These are phyloP conservation scores for Orgyia antiqua DNA, from an alignment of 2,888 invertebrate genomes.

Conservation along the genomic window DNA sequence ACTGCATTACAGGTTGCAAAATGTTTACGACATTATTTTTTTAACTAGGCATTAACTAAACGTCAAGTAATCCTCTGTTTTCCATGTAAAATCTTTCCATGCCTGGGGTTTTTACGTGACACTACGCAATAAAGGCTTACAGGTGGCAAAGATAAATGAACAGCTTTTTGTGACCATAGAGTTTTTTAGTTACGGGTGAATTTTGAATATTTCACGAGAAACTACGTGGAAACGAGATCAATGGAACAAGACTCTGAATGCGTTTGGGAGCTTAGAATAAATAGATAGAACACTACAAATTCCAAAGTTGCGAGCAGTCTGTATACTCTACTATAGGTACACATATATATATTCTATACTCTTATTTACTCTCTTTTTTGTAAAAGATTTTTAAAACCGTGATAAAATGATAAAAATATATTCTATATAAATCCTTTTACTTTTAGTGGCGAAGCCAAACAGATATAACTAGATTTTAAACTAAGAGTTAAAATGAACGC, in stretches of 20 bases:
- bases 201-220: conserved; percentile 14
- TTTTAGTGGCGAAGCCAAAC: too few species aligned
- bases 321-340: too few species aligned
- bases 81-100: conserved; percentile 66
- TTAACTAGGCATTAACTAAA: conserved; percentile 47
- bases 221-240: conserved; percentile 46
- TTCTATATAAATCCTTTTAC: too few species aligned
- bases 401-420: too few species aligned
- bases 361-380: too few species aligned
- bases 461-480: too few species aligned
- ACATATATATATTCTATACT: too few species aligned
- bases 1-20: conserved; percentile 15
- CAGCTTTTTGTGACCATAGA: conserved; percentile 22
- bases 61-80: conserved; percentile 57
- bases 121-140: conserved; percentile 58
- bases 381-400: too few species aligned
- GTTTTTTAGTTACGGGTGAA: conserved; percentile 19
- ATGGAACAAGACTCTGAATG: conserved; percentile 64
- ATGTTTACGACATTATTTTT: conserved; percentile 32
- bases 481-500: too few species aligned
- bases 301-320: too few species aligned
- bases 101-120: conserved; percentile 70
- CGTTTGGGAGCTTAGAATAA: conserved; percentile 42
- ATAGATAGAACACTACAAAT: conserved; percentile 18
- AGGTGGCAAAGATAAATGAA: conserved; percentile 25